Evolutionary conservation across 2,113 vertebrate species (phyloP).

Genomic region (Cranoglanis bouderius): DNA sequence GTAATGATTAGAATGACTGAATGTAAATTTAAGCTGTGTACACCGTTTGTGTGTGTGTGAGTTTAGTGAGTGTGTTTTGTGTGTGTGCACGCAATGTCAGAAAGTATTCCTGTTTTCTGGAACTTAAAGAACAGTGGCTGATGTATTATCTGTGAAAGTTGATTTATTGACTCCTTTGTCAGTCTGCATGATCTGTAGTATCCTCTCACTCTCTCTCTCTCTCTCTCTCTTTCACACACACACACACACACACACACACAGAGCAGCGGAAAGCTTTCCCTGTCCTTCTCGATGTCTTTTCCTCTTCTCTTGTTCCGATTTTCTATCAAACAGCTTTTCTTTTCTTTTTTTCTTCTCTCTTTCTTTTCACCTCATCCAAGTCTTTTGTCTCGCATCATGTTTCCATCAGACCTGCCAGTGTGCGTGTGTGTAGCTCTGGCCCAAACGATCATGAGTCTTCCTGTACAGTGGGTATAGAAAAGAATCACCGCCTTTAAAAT

Average conservation of each 20-base stretch:
- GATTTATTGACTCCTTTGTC: slow-evolving; percentile 23
- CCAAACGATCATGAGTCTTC: neutral
- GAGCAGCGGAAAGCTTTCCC: neutral
- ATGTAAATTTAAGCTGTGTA: neutral
- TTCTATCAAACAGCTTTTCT: neutral
- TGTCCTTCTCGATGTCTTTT: neutral
- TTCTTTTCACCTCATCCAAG: neutral
- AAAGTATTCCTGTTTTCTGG: neutral
- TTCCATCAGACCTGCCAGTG: neutral
- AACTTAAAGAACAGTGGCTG: neutral
- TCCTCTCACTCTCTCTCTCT: slow-evolving; percentile 11
- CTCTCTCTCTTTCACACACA: neutral
- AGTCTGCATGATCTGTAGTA: slow-evolving; percentile 18
- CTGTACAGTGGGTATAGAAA: too few relatives aligned
- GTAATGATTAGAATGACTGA: neutral
- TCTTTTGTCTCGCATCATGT: neutral
- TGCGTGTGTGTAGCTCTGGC: neutral
- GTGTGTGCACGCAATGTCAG: neutral
- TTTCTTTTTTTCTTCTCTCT: neutral
- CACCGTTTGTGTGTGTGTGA: neutral
- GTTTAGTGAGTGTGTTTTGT: neutral
- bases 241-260: neutral
- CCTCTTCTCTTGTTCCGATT: neutral
- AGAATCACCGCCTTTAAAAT: too few relatives aligned
- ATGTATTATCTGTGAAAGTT: slow-evolving; percentile 10